Base-by-base conservation (phyloP, 2,888 invertebrate species). In the Chrysotoxum bicinctum region DNA sequence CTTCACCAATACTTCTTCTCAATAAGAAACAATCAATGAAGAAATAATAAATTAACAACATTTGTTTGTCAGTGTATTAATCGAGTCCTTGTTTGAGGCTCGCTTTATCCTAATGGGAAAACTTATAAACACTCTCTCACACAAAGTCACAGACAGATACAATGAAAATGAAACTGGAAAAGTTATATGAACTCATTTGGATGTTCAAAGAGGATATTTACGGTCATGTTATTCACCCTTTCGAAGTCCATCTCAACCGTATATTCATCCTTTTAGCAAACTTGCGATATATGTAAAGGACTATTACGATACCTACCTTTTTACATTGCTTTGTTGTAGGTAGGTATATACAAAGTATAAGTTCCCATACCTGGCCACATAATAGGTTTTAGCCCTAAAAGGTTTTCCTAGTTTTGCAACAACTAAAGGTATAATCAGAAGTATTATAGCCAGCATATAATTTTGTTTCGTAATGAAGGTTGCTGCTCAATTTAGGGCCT, bases 341-440 rank as follows among this genome's bases (percentile, higher is more conserved):
- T 48, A 19, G 1, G 35, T 30, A 19, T 5, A 21, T 19, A 7
- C n/a, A n/a, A n/a, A 19, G 32, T 14, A 35, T 16, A 50, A 50
- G 21, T 35, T 35, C 50, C 50, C 37, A 16, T 70, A 76, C 76
- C 76, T 77, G 72, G 14, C 30, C 16, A 30, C 54, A 74, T 69
- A 78, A 48, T 69, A 62, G 78, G 78, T 68, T 78, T 68, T 69
- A 56, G 78, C 30, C 66, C 64, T 83, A 78, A 83, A 83, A 83
- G 83, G 83, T 78, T 83, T 78, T 83, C 83, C 83, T 78, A 78
- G 78, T 83, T 83, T 74, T 56, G 26, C 78, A 78, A 74, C 83
- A 69, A 74, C 62, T 82, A 73, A 60, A 48, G 48, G 35, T 66
- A 66, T 66, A 50, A 66, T 83, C 78, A 73, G 73, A 78, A 78